These are phyloP conservation scores for Trididemnum miniatum DNA, from an alignment of 23 tunicate species.

Conservation along the genomic window DNA sequence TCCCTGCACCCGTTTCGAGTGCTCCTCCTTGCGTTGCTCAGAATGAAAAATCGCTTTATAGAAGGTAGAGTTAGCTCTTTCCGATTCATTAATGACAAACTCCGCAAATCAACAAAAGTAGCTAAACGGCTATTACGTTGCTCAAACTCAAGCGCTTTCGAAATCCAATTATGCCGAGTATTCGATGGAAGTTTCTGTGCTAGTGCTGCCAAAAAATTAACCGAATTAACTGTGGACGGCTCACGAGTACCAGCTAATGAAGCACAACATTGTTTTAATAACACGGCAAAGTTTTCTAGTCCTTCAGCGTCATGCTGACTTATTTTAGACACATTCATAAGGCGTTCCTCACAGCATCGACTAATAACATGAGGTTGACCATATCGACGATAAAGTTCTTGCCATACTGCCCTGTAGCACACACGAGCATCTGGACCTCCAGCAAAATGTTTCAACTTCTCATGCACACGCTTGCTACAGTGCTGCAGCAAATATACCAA, in stretches of 20 bases:
- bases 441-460: slow-evolving; percentile 21
- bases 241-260: background rate
- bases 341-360: slow-evolving; percentile 18
- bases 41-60: slow-evolving; percentile 13
- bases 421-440: background rate
- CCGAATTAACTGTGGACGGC: background rate
- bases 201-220: background rate
- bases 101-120: slow-evolving; percentile 19
- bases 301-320: slow-evolving; percentile 17
- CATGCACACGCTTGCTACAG: slow-evolving; percentile 23
- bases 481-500: slow-evolving; percentile 35
- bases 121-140: slow-evolving; percentile 1
- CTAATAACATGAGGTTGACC: slow-evolving; percentile 34
- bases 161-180: background rate
- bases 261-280: background rate
- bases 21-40: background rate
- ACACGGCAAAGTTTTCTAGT: slow-evolving; percentile 13
- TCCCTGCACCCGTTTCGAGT: too few relatives aligned
- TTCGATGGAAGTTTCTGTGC: slow-evolving; percentile 6
- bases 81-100: slow-evolving; percentile 23
- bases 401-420: slow-evolving; percentile 1
- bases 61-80: slow-evolving; percentile 19
- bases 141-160: slow-evolving; percentile 1
- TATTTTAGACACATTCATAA: background rate
- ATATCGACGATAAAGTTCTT: slow-evolving; percentile 31